Conservation (phyloP, 2,113 vertebrate genomes). For the Vidua macroura region DNA sequence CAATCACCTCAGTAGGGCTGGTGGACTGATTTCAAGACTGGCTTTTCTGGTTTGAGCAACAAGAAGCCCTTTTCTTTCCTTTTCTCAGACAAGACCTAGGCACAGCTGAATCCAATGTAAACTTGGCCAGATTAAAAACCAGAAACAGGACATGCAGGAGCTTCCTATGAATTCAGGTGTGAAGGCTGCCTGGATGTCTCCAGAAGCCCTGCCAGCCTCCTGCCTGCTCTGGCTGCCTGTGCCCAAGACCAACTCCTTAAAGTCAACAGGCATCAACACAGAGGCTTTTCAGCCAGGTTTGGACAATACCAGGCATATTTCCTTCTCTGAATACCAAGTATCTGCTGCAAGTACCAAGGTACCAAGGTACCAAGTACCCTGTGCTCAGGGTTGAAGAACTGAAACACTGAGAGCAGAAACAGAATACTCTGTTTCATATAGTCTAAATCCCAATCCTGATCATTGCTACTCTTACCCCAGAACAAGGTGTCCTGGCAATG, state of each 20-base stretch:
- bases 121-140: neutral
- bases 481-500: neutral
- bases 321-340: neutral
- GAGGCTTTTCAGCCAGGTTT: neutral
- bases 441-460: neutral
- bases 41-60: neutral
- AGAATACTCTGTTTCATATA: neutral
- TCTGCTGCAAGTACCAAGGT: neutral
- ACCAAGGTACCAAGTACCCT: too few species aligned
- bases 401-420: accelerated
- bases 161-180: neutral
- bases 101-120: neutral
- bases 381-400: neutral
- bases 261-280: neutral
- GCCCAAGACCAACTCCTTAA: accelerated
- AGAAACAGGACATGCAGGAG: neutral
- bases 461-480: neutral
- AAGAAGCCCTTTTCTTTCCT: neutral
- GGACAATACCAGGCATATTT: neutral
- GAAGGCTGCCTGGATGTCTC: neutral
- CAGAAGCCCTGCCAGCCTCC: neutral
- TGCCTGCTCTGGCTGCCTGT: neutral
- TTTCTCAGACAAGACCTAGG: neutral
- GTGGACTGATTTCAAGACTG: neutral
- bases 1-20: accelerated